phyloP scores from a whole-genome alignment of 2,797 vertebrate genomes.

The Furcifer pardalis region DNA sequence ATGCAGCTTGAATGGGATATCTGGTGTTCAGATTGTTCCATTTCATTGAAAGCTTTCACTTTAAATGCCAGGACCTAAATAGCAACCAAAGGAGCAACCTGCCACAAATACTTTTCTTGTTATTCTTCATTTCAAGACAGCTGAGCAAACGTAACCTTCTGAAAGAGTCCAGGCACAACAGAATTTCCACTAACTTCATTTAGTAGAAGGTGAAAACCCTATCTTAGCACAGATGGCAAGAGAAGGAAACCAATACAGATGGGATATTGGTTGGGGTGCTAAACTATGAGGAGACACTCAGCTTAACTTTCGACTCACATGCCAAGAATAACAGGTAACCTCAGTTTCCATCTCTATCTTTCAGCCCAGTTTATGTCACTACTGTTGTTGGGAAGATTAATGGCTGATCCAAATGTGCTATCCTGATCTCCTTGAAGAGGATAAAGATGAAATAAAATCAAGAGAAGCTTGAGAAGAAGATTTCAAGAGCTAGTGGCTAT shows the following conservation, averaged over 20 bases:
- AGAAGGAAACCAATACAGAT: too few species aligned
- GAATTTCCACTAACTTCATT: too few species aligned
- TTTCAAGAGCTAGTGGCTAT: slow-evolving; percentile 51
- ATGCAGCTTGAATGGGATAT: slow-evolving; percentile 42
- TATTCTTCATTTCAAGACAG: neutral
- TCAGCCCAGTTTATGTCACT: too few species aligned
- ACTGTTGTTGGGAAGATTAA: neutral
- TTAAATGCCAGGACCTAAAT: neutral
- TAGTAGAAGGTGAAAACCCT: neutral
- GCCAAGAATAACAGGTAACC: too few species aligned
- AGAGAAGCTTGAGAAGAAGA: slow-evolving; percentile 60
- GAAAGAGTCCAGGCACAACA: neutral
- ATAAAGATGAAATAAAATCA: slow-evolving; percentile 36
- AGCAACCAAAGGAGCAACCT: neutral
- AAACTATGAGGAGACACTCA: too few species aligned
- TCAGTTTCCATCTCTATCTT: too few species aligned
- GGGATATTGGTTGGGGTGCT: too few species aligned
- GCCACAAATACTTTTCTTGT: neutral
- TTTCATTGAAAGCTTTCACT: neutral
- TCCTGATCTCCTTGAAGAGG: neutral
- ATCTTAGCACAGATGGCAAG: too few species aligned
- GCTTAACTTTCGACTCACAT: too few species aligned
- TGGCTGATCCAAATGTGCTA: neutral
- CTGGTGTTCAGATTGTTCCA: neutral
- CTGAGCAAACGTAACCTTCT: neutral